Conservation (phyloP, 92 coral and sea anemone genomes). For the Porites rus region DNA sequence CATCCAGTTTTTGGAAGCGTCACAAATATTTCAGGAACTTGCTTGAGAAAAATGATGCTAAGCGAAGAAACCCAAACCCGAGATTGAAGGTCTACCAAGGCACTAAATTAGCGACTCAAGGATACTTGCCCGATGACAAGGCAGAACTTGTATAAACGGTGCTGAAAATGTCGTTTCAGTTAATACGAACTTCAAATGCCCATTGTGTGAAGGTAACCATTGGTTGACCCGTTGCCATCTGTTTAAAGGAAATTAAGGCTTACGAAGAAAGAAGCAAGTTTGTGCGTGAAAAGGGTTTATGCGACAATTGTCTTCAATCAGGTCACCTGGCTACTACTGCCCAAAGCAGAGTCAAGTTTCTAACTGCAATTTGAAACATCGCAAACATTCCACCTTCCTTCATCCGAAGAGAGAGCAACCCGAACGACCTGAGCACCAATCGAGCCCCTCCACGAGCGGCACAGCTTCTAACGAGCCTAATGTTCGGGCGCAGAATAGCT, state of each 20-base stretch:
- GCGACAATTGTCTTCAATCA: conserved; percentile 70
- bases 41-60: background rate
- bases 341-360: conserved; percentile 42
- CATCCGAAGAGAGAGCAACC: conserved; percentile 44
- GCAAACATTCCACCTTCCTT: conserved; percentile 64
- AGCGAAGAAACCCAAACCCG: background rate
- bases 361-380: conserved; percentile 47
- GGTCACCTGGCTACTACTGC: conserved; percentile 61
- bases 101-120: too few relatives aligned
- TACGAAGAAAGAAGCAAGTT: conserved; percentile 60
- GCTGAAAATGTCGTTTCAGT: background rate
- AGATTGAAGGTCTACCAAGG: background rate
- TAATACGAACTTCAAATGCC: conserved; percentile 40
- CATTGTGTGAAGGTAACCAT: conserved; percentile 45
- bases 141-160: background rate
- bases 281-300: conserved; percentile 58
- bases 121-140: background rate
- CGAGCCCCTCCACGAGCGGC: background rate
- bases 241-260: conserved; percentile 44
- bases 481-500: background rate
- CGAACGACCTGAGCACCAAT: background rate
- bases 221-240: conserved; percentile 62
- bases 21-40: background rate
- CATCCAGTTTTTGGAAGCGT: conserved; percentile 70
- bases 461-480: background rate